Evolutionary conservation across 1,140 invertebrate species (phyloP).

Genomic region (Sinonovacula constricta): DNA sequence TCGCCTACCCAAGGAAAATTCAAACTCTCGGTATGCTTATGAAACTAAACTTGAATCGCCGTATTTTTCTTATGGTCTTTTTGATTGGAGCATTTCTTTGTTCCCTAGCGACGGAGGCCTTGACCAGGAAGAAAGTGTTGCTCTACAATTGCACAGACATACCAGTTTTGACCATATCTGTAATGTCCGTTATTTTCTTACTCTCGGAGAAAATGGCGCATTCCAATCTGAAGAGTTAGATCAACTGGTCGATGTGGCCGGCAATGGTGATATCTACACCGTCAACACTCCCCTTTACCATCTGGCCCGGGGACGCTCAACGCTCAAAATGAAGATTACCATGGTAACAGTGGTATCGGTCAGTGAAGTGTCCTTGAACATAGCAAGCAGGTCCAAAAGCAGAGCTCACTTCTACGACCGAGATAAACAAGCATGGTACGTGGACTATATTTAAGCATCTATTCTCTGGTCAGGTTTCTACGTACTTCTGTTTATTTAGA

Average conservation of each 20-base stretch:
- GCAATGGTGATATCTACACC: constrained; percentile 65
- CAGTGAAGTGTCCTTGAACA: constrained; percentile 78
- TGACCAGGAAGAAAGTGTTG: constrained; percentile 80
- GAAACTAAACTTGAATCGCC: constrained; percentile 83
- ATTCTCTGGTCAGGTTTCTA: too few species aligned
- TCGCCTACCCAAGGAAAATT: constrained; percentile 62
- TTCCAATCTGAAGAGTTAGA: constrained; percentile 89
- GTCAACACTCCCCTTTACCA: constrained; percentile 59
- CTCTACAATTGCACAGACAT: constrained; percentile 84
- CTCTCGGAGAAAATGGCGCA: constrained; percentile 84
- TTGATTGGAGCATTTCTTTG: constrained; percentile 90
- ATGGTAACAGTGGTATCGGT: constrained; percentile 88
- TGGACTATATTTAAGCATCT: too few species aligned
- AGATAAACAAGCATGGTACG: constrained; percentile 89
- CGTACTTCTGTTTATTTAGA: too few species aligned
- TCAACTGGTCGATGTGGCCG: constrained; percentile 85
- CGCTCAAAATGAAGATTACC: constrained; percentile 85
- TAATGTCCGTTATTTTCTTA: constrained; percentile 85
- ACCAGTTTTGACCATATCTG: constrained; percentile 91
- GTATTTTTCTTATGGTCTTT: constrained; percentile 88
- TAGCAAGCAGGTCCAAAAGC: constrained; percentile 57
- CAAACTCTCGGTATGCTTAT: constrained; percentile 50
- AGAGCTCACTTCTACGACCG: constrained; percentile 88
- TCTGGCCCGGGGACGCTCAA: constrained; percentile 71
- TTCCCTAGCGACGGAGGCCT: constrained; percentile 80